phyloP scores from a whole-genome alignment of 1,140 invertebrate species.

The Akabosia matsudoensis region DNA sequence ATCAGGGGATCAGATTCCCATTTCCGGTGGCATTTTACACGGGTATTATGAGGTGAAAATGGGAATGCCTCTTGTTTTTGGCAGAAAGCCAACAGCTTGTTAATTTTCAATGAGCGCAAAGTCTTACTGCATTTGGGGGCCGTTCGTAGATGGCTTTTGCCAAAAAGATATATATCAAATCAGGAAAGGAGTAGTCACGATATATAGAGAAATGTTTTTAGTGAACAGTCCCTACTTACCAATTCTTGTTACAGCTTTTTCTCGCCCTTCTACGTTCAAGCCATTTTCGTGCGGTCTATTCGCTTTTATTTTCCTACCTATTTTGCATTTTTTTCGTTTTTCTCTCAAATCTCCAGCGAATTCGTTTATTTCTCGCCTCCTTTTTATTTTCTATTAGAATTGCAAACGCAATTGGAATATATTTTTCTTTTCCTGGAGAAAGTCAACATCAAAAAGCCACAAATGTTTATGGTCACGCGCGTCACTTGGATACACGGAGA shows the following conservation, averaged over 20 bases:
- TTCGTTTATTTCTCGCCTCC: too few relatives aligned
- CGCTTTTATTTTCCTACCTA: too few relatives aligned
- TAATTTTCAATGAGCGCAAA: not conserved
- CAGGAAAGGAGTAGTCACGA: not conserved
- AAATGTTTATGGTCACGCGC: conserved; percentile 3
- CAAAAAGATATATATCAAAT: not conserved
- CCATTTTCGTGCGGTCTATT: not conserved
- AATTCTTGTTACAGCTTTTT: not conserved
- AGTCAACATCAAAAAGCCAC: too few relatives aligned
- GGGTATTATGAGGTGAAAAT: not conserved
- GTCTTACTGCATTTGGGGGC: too few relatives aligned
- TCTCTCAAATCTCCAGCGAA: not conserved
- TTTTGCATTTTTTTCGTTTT: not conserved
- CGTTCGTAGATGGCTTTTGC: too few relatives aligned
- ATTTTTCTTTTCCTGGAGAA: too few relatives aligned
- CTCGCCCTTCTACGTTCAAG: not conserved
- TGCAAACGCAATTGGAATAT: conserved; percentile 2
- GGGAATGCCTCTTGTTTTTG: not conserved
- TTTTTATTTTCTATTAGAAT: conserved; percentile 17
- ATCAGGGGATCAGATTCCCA: not conserved
- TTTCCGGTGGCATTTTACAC: not conserved
- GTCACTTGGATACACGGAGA: not conserved
- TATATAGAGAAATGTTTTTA: not conserved
- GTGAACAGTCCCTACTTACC: not conserved
- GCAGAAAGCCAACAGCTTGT: not conserved